Evolutionary conservation across 1,140 invertebrate genomes (phyloP).

Genomic region (Polypedilum vanderplanki): DNA sequence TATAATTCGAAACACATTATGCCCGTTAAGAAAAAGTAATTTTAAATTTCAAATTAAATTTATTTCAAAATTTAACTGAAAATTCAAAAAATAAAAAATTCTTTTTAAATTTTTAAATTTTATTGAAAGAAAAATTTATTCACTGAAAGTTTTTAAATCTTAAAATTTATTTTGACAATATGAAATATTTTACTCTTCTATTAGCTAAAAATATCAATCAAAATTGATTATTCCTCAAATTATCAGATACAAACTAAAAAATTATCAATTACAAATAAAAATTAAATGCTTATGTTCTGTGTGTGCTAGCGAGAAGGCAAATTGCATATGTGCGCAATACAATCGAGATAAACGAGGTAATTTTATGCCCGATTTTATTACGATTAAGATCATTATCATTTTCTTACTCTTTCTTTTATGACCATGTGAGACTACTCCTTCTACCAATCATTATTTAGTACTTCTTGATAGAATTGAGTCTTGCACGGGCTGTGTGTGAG

Average conservation of each 20-base stretch:
- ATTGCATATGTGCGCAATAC: neutral
- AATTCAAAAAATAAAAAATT: too few relatives aligned
- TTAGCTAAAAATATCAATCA: neutral
- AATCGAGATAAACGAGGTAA: neutral
- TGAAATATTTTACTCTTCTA: neutral
- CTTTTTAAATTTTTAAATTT: neutral
- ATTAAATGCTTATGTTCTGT: constrained; percentile 4
- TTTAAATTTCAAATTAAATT: neutral
- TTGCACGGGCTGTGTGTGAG: neutral
- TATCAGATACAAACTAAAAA: neutral
- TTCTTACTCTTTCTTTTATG: neutral
- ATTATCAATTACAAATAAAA: neutral
- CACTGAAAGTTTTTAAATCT: neutral
- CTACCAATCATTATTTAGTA: constrained; percentile 5
- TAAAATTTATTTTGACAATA: constrained; percentile 4
- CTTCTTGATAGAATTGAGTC: constrained; percentile 2
- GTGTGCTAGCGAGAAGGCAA: constrained; percentile 7
- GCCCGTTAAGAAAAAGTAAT: neutral
- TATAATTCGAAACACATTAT: neutral
- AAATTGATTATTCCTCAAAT: neutral
- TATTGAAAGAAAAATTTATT: neutral
- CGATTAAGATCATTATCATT: neutral
- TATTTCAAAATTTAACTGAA: too few relatives aligned
- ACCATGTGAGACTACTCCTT: neutral
- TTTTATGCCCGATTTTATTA: constrained; percentile 4